phyloP scores from a whole-genome alignment of 2,113 vertebrate species.

The Protobothrops mucrosquamatus region DNA sequence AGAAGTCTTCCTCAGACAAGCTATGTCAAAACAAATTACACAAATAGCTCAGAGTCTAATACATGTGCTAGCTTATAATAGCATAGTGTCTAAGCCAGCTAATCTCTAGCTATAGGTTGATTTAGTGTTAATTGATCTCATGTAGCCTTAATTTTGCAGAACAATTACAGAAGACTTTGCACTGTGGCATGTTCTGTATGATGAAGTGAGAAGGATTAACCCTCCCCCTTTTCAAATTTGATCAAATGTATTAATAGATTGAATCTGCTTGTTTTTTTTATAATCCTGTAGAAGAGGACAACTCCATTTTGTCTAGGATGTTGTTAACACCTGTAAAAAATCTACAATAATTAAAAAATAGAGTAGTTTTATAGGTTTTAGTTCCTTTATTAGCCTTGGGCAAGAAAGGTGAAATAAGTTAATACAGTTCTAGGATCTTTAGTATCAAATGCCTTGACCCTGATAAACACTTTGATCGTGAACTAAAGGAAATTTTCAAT shows the following conservation, averaged over 20 bases:
- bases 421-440: constrained; percentile 46
- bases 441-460: constrained; percentile 58
- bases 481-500: constrained; percentile 70
- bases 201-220: background rate
- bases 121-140: constrained; percentile 35
- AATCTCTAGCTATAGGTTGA: constrained; percentile 28
- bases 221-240: background rate
- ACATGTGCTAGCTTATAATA: constrained; percentile 49
- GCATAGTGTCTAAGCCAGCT: constrained; percentile 31
- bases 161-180: constrained; percentile 35
- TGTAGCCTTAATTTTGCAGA: constrained; percentile 33
- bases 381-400: constrained; percentile 36
- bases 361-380: constrained; percentile 21
- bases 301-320: constrained; percentile 15
- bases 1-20: constrained; percentile 48
- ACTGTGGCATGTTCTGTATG: background rate
- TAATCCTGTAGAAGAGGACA: constrained; percentile 10
- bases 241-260: constrained; percentile 19
- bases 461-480: constrained; percentile 56
- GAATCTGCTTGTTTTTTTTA: constrained; percentile 9
- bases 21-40: constrained; percentile 66
- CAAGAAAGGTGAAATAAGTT: constrained; percentile 32
- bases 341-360: constrained; percentile 39
- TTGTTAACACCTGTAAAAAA: constrained; percentile 22
- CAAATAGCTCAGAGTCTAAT: constrained; percentile 56